These are phyloP conservation scores for Cyanistes caeruleus DNA, from an alignment of 2,113 vertebrate genomes.

Conservation along the genomic window DNA sequence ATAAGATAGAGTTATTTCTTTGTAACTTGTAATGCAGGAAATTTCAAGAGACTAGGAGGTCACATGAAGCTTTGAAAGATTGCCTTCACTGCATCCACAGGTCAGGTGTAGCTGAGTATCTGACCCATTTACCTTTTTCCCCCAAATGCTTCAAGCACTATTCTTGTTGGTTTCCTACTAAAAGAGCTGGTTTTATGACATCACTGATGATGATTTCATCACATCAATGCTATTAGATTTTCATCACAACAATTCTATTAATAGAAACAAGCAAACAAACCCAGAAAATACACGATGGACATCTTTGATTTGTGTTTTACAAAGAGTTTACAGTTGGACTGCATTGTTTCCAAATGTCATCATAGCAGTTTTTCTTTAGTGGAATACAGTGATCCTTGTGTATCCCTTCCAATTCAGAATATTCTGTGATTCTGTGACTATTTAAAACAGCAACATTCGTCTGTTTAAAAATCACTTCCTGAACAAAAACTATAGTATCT, in stretches of 20 bases:
- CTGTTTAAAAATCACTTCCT: background rate
- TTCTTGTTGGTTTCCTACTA: background rate
- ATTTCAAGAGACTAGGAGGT: background rate
- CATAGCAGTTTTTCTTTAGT: background rate
- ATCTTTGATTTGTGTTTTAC: background rate
- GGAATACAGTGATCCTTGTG: background rate
- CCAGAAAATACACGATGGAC: background rate
- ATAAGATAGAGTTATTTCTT: background rate
- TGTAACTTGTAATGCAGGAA: background rate
- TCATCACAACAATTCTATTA: background rate
- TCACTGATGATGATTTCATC: background rate
- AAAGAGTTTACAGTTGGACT: background rate
- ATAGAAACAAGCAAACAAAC: background rate
- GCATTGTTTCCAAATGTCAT: background rate
- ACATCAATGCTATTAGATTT: background rate
- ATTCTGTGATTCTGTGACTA: background rate
- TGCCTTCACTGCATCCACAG: background rate
- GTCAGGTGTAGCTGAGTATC: background rate
- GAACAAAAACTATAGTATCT: background rate
- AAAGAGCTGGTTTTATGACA: background rate
- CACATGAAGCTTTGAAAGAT: background rate
- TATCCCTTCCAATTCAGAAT: background rate
- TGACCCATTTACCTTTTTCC: background rate
- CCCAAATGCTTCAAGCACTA: background rate
- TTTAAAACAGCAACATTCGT: background rate